Evolutionary conservation across 23 tunicate genomes (phyloP), one percentile per base, ranked within the genome.

Genomic region (Styela plicata): DNA sequence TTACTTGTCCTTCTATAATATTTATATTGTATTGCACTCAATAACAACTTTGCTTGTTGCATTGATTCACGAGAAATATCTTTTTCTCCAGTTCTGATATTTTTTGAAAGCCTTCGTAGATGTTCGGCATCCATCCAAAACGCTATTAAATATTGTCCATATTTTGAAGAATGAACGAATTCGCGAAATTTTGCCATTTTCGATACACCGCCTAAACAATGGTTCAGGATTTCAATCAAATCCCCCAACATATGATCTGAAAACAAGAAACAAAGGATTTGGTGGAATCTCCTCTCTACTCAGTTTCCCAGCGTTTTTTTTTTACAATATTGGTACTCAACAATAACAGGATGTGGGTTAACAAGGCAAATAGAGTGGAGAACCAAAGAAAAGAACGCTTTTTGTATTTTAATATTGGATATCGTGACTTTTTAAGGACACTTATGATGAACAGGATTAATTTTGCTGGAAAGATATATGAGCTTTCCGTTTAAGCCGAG

Each of bases 71-170:
- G 18, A 23, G 28, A 20, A 28, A 22, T n/a, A 28, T 34, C 25
- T 52, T 85, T 34, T 21, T 83, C 73, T 10, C 25, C 65, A 7
- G n/a, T 18, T 22, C 3, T 29, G 17, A 53, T 19, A 52, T 17
- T 44, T 53, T 76, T 76, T 27, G 71, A 67, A 25, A 25, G 71
- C 22, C 71, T 67, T 23, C 74, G 74, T 24, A 89, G 27, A 24
- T 74, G 79, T 35, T 85, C 83, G 0, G 75, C 95, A 34, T 89
- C 95, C 62, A 85, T 80, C 95, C 95, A 89, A 74, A 85, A 89
- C 61, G 90, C 80, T 32, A 85, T 26, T n/a, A 80, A 71, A 73
- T 82, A 63, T 24, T 36, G n/a, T 44, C 63, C 81, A 31, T 76
- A 44, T 76, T 53, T 76, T 13, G 81, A 76, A 20, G 31, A 2